Evolutionary conservation across 2,888 invertebrate species (phyloP).

Genomic region (Dendrolimus houi): DNA sequence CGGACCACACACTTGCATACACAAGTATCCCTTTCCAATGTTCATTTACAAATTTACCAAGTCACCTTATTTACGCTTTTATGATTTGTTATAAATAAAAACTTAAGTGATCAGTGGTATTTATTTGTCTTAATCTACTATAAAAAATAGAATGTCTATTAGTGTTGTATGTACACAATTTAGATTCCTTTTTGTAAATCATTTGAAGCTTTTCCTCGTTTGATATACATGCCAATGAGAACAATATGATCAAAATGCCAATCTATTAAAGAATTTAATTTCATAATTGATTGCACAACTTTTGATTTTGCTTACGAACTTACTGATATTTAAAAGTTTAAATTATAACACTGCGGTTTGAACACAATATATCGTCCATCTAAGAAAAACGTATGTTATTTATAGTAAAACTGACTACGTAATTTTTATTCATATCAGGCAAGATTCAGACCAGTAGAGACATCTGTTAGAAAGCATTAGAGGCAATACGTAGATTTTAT

Average conservation of each 20-base stretch:
- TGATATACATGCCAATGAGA: background rate
- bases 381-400: background rate
- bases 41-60: background rate
- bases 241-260: background rate
- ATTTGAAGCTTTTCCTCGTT: constrained; percentile 9
- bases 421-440: constrained; percentile 4
- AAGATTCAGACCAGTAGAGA: constrained; percentile 8
- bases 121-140: background rate
- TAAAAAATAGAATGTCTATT: background rate
- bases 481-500: background rate
- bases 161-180: background rate
- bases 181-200: background rate
- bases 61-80: background rate
- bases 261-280: background rate
- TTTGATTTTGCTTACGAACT: background rate
- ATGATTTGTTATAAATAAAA: background rate
- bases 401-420: constrained; percentile 11
- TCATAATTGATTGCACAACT: background rate
- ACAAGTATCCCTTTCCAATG: constrained; percentile 2
- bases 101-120: background rate
- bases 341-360: background rate
- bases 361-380: background rate
- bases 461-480: constrained; percentile 9
- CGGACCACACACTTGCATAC: constrained; percentile 28
- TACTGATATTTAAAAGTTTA: background rate